A percentile compares a stretch with the other conserved stretches of the same genome.
Conservation (phyloP, 2,888 invertebrate genomes). For the Aphelenchoides bicaudatus region DNA sequence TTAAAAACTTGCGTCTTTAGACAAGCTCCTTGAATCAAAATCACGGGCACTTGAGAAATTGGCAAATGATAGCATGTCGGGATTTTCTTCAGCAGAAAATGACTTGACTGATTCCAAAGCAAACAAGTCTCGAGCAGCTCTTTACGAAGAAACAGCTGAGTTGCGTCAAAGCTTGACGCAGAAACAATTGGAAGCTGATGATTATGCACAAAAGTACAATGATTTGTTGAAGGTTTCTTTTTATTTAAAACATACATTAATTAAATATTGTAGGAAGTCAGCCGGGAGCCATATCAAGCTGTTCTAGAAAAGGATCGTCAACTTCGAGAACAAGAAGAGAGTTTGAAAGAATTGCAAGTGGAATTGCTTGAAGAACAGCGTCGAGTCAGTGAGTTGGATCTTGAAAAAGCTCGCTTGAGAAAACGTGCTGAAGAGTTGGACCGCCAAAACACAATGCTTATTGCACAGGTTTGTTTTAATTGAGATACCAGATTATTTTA, state of each 20-base stretch:
- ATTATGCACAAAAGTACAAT: slow-evolving; percentile 1
- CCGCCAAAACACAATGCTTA: background rate
- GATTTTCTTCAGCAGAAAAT: too few species aligned
- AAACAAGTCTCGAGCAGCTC: background rate
- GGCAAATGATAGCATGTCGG: background rate
- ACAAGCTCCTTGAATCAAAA: slow-evolving; percentile 4
- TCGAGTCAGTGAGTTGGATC: background rate
- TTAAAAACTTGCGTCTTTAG: slow-evolving; percentile 8
- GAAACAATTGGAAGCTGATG: slow-evolving; percentile 7
- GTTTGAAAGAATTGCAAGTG: background rate
- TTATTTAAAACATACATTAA: background rate
- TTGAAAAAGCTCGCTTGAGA: background rate
- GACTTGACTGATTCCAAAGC: background rate
- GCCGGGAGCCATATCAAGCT: background rate
- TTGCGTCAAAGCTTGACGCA: slow-evolving; percentile 12
- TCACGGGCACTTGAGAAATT: slow-evolving; percentile 7
- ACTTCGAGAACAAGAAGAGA: background rate
- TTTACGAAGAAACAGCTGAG: slow-evolving; percentile 8
- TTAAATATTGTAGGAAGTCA: background rate
- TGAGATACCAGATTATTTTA: background rate
- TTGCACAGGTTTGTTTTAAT: slow-evolving; percentile 2
- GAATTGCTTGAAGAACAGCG: background rate
- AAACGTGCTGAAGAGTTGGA: slow-evolving; percentile 13
- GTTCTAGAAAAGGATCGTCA: background rate
- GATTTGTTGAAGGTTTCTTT: slow-evolving; percentile 9